Evolutionary conservation across 2,888 invertebrate species (phyloP), one percentile per base, ranked within the genome.

Genomic region (Blastobasis adustella): DNA sequence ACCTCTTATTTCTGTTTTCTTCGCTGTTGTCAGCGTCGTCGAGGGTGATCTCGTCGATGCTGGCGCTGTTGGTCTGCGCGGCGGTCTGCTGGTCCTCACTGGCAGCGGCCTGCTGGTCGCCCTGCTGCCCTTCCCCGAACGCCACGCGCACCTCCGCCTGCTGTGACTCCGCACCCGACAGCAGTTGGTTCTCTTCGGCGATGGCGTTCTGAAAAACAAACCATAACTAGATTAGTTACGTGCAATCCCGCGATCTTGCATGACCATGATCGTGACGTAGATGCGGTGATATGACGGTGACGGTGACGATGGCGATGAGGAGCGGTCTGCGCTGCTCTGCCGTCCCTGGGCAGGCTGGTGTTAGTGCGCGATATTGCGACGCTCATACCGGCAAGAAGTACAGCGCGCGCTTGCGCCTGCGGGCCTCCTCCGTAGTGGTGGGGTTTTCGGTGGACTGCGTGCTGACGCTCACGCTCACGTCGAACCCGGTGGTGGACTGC

Each of bases 1-100:
- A 87, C 89, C 96, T 91, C 80, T 96, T 96, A 81, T 95, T 94
- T 71, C 96, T 91, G 79, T 94, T 93, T 75, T 94, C 94, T 71
- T 95, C 93, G 68, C 92, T 92, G 66, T 82, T 89, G 63, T 93
- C 94, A 52, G 90, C 90, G 66, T 94, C 93, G 60, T 93, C 92
- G 62, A 94, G 83, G 4, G 91, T 90, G 68, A 94, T 91, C 71
- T 94, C 92, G 67, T 92, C 93, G 60, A 94, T 91, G 66, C 90
- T 89, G 55, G 92, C 91, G 49, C 89, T 84, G 66, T 91, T 91
- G 63, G 91, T 91, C 65, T 91, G 91, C 49, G 92, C 91, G 37
- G 91, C 90, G 48, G 90, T 71, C 46, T 62, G 66, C 53, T 65
- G 69, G 54, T 75, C 76, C 5, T 61, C 63, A 7, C 59, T 60